Percentiles rank a stretch among this genome's conserved stretches.
These are phyloP conservation scores for human (Homo sapiens) DNA, from an alignment of 2,113 vertebrate genomes.

Conservation along the genomic window GRCh38 chr11:126587501-126588000, in stretches of 20 bases:
- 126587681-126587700: conserved; percentile 70
- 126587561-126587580: not conserved
- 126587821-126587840: conserved; percentile 76
- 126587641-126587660: not conserved
- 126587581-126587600: not conserved
- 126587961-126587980: not conserved
- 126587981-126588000: not conserved
- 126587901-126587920: not conserved
- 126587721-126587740: conserved; percentile 73
- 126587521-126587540: not conserved
- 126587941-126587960: not conserved
- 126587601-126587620: not conserved
- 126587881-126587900: not conserved
- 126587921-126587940: not conserved
- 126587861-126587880: not conserved
- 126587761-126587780: conserved; percentile 76
- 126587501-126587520: fast-evolving
- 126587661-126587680: conserved; percentile 60
- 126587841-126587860: not conserved
- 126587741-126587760: conserved; percentile 79
- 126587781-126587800: conserved; percentile 83
- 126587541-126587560: not conserved
- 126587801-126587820: conserved; percentile 80
- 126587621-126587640: not conserved
- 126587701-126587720: conserved; percentile 78